Evolutionary conservation across 1,140 invertebrate genomes (phyloP).

Genomic region (Metaphire vulgaris): DNA sequence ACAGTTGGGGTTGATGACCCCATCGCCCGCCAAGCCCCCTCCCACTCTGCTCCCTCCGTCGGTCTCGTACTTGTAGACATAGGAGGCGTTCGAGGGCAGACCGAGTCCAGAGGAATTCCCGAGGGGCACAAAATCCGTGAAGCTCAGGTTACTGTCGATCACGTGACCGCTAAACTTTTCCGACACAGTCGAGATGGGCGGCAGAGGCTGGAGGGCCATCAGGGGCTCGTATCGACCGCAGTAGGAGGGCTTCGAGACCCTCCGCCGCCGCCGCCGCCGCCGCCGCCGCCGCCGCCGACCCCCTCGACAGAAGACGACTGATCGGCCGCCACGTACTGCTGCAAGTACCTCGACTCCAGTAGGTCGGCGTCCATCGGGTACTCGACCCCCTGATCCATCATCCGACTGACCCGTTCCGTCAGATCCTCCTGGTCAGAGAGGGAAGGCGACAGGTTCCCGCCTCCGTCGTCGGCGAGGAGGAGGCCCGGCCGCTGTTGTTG

Average conservation of each 20-base stretch:
- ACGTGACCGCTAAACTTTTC: conserved; percentile 59
- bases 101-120: too few species aligned
- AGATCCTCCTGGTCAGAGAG: neutral
- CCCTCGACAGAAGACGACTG: neutral
- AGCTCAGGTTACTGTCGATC: neutral
- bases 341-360: neutral
- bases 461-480: too few species aligned
- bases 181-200: conserved; percentile 95
- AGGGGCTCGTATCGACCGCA: neutral
- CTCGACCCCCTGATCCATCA: neutral
- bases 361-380: neutral
- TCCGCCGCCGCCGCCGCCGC: too few species aligned
- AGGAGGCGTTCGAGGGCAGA: neutral
- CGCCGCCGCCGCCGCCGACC: neutral
- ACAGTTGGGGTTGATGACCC: neutral
- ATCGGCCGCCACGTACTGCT: too few species aligned
- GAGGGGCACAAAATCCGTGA: neutral
- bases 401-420: neutral
- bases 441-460: neutral
- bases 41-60: too few species aligned
- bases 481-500: neutral
- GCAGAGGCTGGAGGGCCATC: conserved; percentile 71
- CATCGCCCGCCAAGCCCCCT: neutral
- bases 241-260: too few species aligned
- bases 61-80: neutral